Base-by-base conservation (phyloP, 2,888 invertebrate genomes). In the Omphaloscelis lunosa region DNA sequence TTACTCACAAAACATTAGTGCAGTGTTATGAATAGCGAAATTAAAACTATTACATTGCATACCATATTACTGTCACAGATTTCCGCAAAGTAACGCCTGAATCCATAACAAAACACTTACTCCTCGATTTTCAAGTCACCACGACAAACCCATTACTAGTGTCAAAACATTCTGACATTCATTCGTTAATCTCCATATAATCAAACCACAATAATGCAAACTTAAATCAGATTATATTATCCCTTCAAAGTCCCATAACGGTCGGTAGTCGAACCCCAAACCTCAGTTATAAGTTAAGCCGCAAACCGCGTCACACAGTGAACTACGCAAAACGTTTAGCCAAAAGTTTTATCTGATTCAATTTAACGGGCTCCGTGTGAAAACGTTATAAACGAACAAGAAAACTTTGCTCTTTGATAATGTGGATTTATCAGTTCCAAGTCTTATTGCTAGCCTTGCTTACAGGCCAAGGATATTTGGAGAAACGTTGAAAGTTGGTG, bases 311-410 rank as follows among this genome's bases (percentile, higher is more conserved):
- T 68, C 68, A 82, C 84, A 80, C 82, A 65, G 61, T 79, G 65
- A 82, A 79, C 86, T 75, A 79, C 78, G 74, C 80, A 72, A 75
- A 86, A 83, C 72, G 74, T 86, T 88, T 83, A 72, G 72, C 74
- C 12, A n/a, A 76, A 86, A 88, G 77, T 86, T 86, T 77, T 78
- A 88, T 80, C 77, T 75, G 80, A 86, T 86, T 86, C 84, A 86
- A 86, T 86, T 83, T 76, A 74, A 76, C 76, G 63, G 75, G 70
- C 76, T 86, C 69, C 80, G 80, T 78, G 88, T 86, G 77, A 80
- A 78, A 88, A 72, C n/a, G 70, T 88, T 82, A 82, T 85, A 86
- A 79, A 74, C 53, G 80, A 62, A 83, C 58, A 48, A 62, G 77
- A 63, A 88, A 86, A 83, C 72, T 88, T 86, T 74, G 66, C 73